Evolutionary conservation across 2,113 vertebrate genomes (phyloP), one percentile per base, ranked within the genome.

Genomic region (Promerops cafer): DNA sequence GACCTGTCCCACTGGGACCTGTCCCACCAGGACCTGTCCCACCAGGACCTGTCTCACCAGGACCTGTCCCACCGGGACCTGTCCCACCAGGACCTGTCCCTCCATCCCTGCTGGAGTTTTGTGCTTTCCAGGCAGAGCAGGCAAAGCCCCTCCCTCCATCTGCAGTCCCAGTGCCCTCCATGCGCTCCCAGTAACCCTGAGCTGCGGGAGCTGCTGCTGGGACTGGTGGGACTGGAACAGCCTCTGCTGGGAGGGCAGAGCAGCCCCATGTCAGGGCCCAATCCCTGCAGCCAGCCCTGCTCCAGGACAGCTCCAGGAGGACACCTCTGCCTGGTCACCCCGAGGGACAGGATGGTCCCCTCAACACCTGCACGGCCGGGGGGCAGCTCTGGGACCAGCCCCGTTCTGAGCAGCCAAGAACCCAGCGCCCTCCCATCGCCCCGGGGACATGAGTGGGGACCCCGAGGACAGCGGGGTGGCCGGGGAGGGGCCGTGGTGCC

Each of bases 401-500:
- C 7, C 14, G 1, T 11, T 1, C 13, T 49, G 59, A 33, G 8
- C 50, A 35, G 42, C 2, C 2, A 17, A 26, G 86, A 26, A 6
- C 30, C 33, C 15, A 17, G 17, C 2, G 1, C 50, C 59, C 56
- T 13, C 16, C 65, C 70, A 6, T 2, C 0, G 2, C 59, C n/a
- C 63, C 1, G 5, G 87, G 83, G 64, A 44, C 33, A 28, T 49
- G 16, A 30, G 10, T 0, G 13, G 50, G 71, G 37, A n/a, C 42
- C 44, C 3, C 1, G 7, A 4, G 16, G 20, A 7, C 0, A 1
- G 8, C 0, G 14, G 28, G 42, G 37, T 2, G 56, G 39, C 8
- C 0, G 11, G 66, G 69, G 17, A 30, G 90, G 81, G 81, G 70
- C 86, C 39, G 53, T 0, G 12, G 91, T 31, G 61, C 74, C 49